Evolutionary conservation across 2,888 invertebrate species (phyloP), one percentile per base, ranked within the genome.

Genomic region (Harpagoxenus sublaevis): DNA sequence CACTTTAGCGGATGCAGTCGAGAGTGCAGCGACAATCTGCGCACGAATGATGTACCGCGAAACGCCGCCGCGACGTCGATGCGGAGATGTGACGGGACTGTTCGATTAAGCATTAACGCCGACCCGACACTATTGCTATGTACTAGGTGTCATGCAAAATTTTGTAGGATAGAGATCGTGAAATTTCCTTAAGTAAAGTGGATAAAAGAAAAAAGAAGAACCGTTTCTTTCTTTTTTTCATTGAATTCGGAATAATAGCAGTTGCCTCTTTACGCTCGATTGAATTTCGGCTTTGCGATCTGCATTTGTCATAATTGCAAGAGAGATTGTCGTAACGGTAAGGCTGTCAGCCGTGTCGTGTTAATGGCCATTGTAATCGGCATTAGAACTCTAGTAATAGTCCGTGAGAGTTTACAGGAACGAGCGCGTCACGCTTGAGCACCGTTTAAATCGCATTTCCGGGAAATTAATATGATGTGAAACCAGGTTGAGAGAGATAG

Each of bases 341-440:
- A 73, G 60, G 79, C 60, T 73, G 79, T 81, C 79, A 60, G 35
- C 79, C 74, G 73, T 81, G 79, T 78, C 70, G 70, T 71, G 60
- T 81, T 81, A 81, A 81, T 73, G 48, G 79, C 48, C 60, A 73
- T 81, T 81, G 74, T 81, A 81, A 81, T 81, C 74, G 73, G 60
- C 79, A 81, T 81, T 81, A 81, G 74, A 81, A 48, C 74, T 81
- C 79, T 81, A 60, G 74, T 73, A 73, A 73, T 81, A 60, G 74
- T 60, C 73, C 48, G 60, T 81, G 79, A 81, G 79, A 81, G 74
- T 60, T 81, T 71, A 48, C 60, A 81, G 79, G 48, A 79, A 78
- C 70, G 70, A 78, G 77, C 70, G 60, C 73, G 73, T 53, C 15
- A 79, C 79, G 73, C 74, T 73, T 48, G 74, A 81, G 48, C 74